Evolutionary conservation across 2,888 invertebrate species (phyloP), one percentile per base, ranked within the genome.

Genomic region (Athetis lepigone): DNA sequence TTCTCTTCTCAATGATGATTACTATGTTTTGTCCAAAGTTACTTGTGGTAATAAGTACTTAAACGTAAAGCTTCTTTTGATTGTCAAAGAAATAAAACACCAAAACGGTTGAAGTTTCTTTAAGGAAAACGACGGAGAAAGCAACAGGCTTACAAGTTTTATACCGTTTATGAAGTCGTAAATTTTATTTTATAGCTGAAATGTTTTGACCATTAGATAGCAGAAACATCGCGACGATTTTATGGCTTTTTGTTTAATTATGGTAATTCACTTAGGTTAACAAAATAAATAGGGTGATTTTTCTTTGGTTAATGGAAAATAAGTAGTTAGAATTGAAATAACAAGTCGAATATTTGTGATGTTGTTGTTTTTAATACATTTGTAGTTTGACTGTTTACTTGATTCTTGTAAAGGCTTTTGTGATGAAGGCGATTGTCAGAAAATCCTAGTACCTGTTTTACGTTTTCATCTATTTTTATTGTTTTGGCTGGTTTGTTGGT

Each of bases 171-270:
- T 52, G 40, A 29, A n/a, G 27, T 57, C 50, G 51, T 51, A 57
- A 65, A 70, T 57, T 72, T 33, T 40, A 60, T 60, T 62, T 69
- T 62, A 69, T 52, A n/a, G 25, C 52, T 7, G 11, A 52, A 49
- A 45, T 36, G 45, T 57, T 61, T 54, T 56, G 39, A 43, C 23
- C 18, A 1, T 39, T 11, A 49, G 11, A 61, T 49, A 45, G 2
- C 37, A 11, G 27, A 9, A 16, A 11, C 19, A 29, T 33, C 1
- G 16, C 19, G 50, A 47, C n/a, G 51, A 36, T 55, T 74, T 55
- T 43, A 51, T 73, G 43, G 45, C 18, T 59, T 51, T 50, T 46
- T 27, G 49, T 58, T n/a, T 72, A 58, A 40, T 58, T 49, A 72
- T 39, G 33, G 11, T 39, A 25, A 65, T 49, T 43, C 37, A 45